Conservation (phyloP, 2,113 vertebrate genomes). For the human region DNA sequence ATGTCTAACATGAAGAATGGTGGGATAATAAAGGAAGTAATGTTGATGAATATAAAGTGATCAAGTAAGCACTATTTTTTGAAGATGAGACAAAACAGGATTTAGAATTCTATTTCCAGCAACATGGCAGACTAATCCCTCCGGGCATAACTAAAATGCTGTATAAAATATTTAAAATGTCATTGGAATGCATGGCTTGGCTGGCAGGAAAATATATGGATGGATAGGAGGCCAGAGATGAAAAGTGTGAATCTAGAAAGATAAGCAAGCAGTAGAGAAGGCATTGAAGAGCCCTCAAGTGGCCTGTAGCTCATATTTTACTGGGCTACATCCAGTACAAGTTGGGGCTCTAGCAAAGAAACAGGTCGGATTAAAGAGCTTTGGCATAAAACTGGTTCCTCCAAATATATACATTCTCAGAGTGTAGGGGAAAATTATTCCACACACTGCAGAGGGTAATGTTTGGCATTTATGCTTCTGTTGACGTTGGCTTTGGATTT, state of each 20-base stretch:
- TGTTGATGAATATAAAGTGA: constrained; percentile 19
- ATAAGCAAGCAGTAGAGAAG: constrained; percentile 30
- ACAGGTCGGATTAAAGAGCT: neutral
- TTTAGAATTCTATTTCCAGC: constrained; percentile 57
- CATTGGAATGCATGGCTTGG: constrained; percentile 55
- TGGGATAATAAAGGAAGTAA: neutral
- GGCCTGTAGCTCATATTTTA: neutral
- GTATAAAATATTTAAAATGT: constrained; percentile 73
- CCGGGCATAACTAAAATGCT: constrained; percentile 52
- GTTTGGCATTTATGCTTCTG: neutral
- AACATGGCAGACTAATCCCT: constrained; percentile 46
- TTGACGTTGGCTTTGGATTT: neutral
- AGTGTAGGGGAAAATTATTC: neutral
- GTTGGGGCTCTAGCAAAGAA: neutral
- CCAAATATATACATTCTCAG: neutral
- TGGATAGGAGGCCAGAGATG: constrained; percentile 6
- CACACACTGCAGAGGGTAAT: neutral
- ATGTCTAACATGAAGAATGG: neutral
- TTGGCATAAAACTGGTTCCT: neutral
- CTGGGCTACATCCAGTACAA: neutral
- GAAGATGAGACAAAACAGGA: constrained; percentile 58
- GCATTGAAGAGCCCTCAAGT: neutral
- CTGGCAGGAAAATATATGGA: constrained; percentile 41
- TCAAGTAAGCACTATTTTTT: constrained; percentile 34
- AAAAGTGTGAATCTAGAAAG: constrained; percentile 41